Conservation (phyloP, 2,888 invertebrate genomes). For the Heterodera filipjevi region DNA sequence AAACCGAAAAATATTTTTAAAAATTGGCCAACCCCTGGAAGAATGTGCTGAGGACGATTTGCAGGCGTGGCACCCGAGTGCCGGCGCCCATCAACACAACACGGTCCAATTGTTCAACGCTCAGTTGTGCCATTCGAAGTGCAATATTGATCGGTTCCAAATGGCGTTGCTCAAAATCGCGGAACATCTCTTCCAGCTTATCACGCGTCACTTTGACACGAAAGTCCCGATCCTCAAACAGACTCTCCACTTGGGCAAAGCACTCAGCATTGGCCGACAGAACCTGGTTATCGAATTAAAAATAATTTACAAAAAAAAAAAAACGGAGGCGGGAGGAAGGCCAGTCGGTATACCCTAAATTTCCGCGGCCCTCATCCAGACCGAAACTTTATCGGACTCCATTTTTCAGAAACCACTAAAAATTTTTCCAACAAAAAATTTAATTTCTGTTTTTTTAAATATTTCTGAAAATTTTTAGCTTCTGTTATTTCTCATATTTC, state of each 20-base stretch:
- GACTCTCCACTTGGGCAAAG: slow-evolving; percentile 88
- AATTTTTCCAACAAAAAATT: neutral
- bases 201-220: slow-evolving; percentile 77
- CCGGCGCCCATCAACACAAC: slow-evolving; percentile 86
- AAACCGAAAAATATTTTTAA: neutral
- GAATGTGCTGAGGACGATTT: slow-evolving; percentile 70
- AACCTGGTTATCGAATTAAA: slow-evolving; percentile 70
- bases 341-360: too few species aligned
- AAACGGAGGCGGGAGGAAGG: too few species aligned
- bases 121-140: slow-evolving; percentile 77
- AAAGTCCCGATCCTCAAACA: slow-evolving; percentile 93
- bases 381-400: too few species aligned
- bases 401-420: neutral
- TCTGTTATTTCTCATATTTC: too few species aligned
- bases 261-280: slow-evolving; percentile 92
- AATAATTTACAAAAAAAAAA: neutral
- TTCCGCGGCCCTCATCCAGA: too few species aligned
- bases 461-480: too few species aligned
- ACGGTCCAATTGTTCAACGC: slow-evolving; percentile 69
- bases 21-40: slow-evolving; percentile 70
- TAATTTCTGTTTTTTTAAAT: too few species aligned
- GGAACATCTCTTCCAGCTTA: slow-evolving; percentile 81
- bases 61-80: slow-evolving; percentile 81
- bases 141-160: slow-evolving; percentile 82
- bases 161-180: slow-evolving; percentile 80